Evolutionary conservation across 2,888 invertebrate species (phyloP).

Genomic region (Digitonthophagus gazella): DNA sequence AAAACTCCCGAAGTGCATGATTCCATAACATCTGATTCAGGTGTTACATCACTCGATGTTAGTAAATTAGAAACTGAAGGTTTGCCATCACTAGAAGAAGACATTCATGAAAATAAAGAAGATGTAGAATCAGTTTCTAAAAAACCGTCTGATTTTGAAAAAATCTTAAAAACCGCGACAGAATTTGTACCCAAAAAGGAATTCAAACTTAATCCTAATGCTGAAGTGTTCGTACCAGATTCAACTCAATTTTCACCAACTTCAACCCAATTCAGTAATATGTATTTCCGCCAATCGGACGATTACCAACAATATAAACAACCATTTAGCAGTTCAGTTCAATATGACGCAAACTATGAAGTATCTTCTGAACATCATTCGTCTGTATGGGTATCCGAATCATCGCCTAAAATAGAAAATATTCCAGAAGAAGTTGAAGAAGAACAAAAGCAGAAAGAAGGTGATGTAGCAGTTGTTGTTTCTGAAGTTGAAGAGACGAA

Average conservation of each 20-base stretch:
- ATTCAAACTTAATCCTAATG: slow-evolving; percentile 48
- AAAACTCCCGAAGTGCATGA: background rate
- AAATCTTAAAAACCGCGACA: slow-evolving; percentile 41
- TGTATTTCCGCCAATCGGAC: slow-evolving; percentile 4
- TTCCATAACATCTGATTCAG: background rate
- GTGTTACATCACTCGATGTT: background rate
- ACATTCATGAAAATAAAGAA: slow-evolving; percentile 17
- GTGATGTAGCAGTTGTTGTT: slow-evolving; percentile 10
- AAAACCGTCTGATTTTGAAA: slow-evolving; percentile 42
- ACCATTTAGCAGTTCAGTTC: slow-evolving; percentile 26
- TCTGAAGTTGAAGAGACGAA: slow-evolving; percentile 28
- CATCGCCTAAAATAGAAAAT: background rate
- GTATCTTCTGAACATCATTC: slow-evolving; percentile 43
- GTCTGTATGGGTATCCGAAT: slow-evolving; percentile 44
- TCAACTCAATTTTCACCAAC: slow-evolving; percentile 19
- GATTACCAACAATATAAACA: slow-evolving; percentile 4
- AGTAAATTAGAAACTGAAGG: background rate
- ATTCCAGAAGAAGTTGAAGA: background rate
- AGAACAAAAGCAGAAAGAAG: background rate
- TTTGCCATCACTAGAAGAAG: background rate
- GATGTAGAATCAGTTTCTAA: slow-evolving; percentile 23
- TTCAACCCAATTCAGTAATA: background rate
- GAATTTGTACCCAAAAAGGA: slow-evolving; percentile 44
- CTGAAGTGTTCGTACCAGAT: slow-evolving; percentile 47
- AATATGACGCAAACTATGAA: slow-evolving; percentile 39